Evolutionary conservation across 2,797 vertebrate species (phyloP).

Genomic region (Cebuella pygmaea): DNA sequence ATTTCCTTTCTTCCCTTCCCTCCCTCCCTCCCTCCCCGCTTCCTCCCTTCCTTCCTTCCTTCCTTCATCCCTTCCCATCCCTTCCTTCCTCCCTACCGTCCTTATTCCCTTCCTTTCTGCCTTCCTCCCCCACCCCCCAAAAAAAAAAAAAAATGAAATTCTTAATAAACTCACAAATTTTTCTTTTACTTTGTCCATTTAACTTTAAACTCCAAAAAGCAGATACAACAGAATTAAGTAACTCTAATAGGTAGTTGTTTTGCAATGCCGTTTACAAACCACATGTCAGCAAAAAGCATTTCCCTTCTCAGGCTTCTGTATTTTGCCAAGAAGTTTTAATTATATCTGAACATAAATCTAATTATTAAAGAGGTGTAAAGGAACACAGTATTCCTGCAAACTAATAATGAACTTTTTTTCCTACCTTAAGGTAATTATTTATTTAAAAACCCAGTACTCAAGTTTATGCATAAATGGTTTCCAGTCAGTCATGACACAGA

Average conservation of each 20-base stretch:
- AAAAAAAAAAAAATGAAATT: slow-evolving; percentile 23
- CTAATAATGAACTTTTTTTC: slow-evolving; percentile 29
- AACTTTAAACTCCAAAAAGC: slow-evolving; percentile 7
- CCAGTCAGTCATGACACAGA: not conserved
- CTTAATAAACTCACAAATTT: not conserved
- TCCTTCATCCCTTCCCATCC: too few species aligned
- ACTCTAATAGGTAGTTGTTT: not conserved
- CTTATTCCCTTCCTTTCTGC: too few species aligned
- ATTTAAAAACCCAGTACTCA: slow-evolving; percentile 23
- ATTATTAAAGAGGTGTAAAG: slow-evolving; percentile 68
- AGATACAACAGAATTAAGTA: slow-evolving; percentile 8
- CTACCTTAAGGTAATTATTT: slow-evolving; percentile 43
- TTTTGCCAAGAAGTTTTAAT: slow-evolving; percentile 49
- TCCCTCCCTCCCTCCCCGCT: too few species aligned
- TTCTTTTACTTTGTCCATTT: not conserved
- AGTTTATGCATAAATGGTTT: not conserved
- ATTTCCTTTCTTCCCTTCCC: too few species aligned
- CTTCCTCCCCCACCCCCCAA: too few species aligned
- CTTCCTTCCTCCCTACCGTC: too few species aligned
- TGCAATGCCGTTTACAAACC: not conserved
- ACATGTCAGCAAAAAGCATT: not conserved
- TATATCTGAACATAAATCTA: slow-evolving; percentile 57
- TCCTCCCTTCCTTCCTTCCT: too few species aligned
- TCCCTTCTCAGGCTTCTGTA: not conserved
- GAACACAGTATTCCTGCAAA: slow-evolving; percentile 67